Evolutionary conservation across 2,113 vertebrate genomes (phyloP).

Genomic region (Mesoclemmys tuberculata): DNA sequence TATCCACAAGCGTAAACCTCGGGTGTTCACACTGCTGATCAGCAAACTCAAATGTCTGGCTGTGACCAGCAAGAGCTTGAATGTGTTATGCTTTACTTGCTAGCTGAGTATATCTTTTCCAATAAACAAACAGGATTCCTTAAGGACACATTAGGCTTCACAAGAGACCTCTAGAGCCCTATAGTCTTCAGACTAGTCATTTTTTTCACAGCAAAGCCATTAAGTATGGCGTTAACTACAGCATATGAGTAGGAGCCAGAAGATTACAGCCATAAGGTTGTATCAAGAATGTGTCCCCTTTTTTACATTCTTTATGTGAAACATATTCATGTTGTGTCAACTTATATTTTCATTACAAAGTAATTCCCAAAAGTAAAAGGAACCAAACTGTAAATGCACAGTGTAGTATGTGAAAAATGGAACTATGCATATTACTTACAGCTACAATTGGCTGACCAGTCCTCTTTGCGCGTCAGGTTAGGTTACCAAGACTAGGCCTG

Average conservation of each 20-base stretch:
- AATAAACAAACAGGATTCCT: slow-evolving; percentile 42
- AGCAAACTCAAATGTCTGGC: background rate
- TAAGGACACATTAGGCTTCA: slow-evolving; percentile 30
- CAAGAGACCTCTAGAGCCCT: slow-evolving; percentile 55
- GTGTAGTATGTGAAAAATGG: background rate
- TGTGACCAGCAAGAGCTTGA: background rate
- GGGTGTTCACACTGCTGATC: background rate
- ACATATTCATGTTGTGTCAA: slow-evolving; percentile 45
- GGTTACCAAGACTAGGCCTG: slow-evolving; percentile 15
- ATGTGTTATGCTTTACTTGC: slow-evolving; percentile 22
- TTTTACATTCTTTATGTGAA: slow-evolving; percentile 24
- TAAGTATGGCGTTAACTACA: slow-evolving; percentile 56
- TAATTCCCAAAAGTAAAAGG: slow-evolving; percentile 57
- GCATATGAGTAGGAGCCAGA: slow-evolving; percentile 19
- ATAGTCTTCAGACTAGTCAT: background rate
- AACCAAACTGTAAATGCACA: slow-evolving; percentile 41
- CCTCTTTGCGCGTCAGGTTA: slow-evolving; percentile 44
- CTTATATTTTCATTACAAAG: slow-evolving; percentile 64
- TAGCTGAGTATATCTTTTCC: slow-evolving; percentile 19
- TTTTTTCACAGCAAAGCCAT: slow-evolving; percentile 50
- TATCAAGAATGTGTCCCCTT: slow-evolving; percentile 1
- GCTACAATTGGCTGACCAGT: slow-evolving; percentile 55
- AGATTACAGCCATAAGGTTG: slow-evolving; percentile 54
- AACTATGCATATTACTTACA: slow-evolving; percentile 18
- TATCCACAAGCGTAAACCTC: background rate